phyloP scores from a whole-genome alignment of 2,888 invertebrate species.

The Barypeithes pellucidus region DNA sequence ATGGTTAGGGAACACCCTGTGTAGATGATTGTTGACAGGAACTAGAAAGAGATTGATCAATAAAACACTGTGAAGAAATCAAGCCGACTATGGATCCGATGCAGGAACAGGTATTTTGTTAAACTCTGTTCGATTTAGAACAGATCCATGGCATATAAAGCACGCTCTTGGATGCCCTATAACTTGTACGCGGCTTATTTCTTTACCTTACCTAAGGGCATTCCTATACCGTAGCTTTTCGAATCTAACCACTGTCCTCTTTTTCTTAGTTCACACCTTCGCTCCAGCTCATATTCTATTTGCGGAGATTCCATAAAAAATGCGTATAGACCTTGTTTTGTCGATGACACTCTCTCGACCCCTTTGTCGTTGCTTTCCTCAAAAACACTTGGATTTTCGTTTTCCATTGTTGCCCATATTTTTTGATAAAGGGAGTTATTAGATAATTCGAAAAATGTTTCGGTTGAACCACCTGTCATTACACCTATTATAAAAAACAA shows the following conservation, averaged over 20 bases:
- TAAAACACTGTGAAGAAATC: no score
- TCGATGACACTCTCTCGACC: conserved; percentile 85
- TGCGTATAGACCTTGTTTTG: conserved; percentile 87
- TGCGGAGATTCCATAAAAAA: conserved; percentile 97
- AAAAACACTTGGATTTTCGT: conserved; percentile 86
- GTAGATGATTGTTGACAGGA: no score
- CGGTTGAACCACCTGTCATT: conserved; percentile 88
- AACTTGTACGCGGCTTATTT: no score
- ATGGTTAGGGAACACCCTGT: no score
- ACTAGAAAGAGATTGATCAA: no score
- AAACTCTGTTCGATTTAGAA: no score
- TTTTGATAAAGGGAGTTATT: conserved; percentile 60
- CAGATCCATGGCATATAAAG: no score
- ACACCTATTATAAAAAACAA: conserved; percentile 62
- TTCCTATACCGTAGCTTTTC: conserved; percentile 95
- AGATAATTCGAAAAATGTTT: conserved; percentile 87
- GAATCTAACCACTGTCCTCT: conserved; percentile 88
- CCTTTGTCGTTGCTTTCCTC: conserved; percentile 77
- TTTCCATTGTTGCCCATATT: conserved; percentile 78
- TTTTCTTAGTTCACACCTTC: conserved; percentile 88
- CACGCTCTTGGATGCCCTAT: no score
- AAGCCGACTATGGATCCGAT: no score
- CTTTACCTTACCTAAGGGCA: conserved; percentile 94
- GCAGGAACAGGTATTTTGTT: no score
- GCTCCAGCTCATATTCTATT: conserved; percentile 92